A percentile compares a stretch with the other conserved stretches of the same genome.
phyloP scores from a whole-genome alignment of 2,888 invertebrate genomes.

The Polyploca ridens region DNA sequence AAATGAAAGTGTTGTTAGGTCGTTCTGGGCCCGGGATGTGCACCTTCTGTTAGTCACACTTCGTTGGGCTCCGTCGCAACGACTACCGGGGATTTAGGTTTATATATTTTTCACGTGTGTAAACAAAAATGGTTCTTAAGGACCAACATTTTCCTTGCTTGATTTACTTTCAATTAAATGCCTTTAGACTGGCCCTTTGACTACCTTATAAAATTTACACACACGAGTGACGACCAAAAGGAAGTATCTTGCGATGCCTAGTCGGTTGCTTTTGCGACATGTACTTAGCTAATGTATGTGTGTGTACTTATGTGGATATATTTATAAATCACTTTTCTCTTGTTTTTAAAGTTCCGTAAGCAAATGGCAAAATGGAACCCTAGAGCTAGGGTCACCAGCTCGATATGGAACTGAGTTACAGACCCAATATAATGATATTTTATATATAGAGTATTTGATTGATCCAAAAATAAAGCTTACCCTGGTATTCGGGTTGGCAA shows the following conservation, averaged over 20 bases:
- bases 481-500: too few species aligned
- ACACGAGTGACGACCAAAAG: constrained; percentile 33
- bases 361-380: too few species aligned
- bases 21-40: constrained; percentile 38
- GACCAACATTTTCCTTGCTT: constrained; percentile 36
- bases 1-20: constrained; percentile 55
- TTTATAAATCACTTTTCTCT: neutral
- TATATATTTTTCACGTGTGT: constrained; percentile 40
- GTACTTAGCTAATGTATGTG: neutral
- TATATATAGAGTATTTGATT: too few species aligned
- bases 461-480: too few species aligned
- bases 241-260: constrained; percentile 19
- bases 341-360: too few species aligned
- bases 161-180: constrained; percentile 51
- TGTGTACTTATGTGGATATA: neutral
- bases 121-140: constrained; percentile 42
- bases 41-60: constrained; percentile 45
- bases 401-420: too few species aligned
- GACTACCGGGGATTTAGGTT: constrained; percentile 32
- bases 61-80: constrained; percentile 31
- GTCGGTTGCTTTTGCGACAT: neutral
- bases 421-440: too few species aligned
- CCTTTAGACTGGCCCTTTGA: constrained; percentile 39
- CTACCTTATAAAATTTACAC: constrained; percentile 37
- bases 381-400: too few species aligned